Conservation (phyloP, 2,797 vertebrate species). For the Onychomys leucogaster region DNA sequence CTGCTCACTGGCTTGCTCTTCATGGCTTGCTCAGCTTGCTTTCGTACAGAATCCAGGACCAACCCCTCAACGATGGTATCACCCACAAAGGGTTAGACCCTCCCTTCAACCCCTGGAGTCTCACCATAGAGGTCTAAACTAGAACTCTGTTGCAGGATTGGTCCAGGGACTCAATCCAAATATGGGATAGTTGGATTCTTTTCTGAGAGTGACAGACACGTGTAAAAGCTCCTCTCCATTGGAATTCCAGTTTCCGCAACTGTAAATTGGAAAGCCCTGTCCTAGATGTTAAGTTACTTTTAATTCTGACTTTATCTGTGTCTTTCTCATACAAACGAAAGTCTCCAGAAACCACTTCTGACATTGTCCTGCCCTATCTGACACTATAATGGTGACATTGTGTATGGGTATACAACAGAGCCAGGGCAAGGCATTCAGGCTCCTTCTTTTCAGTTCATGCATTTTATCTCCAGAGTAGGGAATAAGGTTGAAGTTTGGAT, state of each 20-base stretch:
- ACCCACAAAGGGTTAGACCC: background rate
- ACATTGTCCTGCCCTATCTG: too few relatives aligned
- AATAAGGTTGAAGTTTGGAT: too few relatives aligned
- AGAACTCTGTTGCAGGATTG: background rate
- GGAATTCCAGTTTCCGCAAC: background rate
- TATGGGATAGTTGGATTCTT: too few relatives aligned
- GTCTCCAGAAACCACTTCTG: rapidly evolving
- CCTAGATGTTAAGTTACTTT: background rate
- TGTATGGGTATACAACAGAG: rapidly evolving
- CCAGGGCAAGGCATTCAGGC: rapidly evolving
- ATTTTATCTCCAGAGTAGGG: background rate
- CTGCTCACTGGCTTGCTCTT: background rate
- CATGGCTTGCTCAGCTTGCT: background rate
- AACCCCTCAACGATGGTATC: rapidly evolving
- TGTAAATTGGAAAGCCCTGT: background rate
- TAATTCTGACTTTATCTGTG: background rate
- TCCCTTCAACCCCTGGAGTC: background rate
- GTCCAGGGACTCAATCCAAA: background rate
- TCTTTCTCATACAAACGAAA: background rate
- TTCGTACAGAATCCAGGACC: background rate
- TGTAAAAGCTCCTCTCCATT: rapidly evolving
- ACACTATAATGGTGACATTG: rapidly evolving
- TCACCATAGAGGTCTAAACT: background rate
- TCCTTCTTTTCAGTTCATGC: background rate
- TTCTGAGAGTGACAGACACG: background rate